Evolutionary conservation across 2,888 invertebrate genomes (phyloP), one percentile per base, ranked within the genome.

Genomic region (Tipula lateralis): DNA sequence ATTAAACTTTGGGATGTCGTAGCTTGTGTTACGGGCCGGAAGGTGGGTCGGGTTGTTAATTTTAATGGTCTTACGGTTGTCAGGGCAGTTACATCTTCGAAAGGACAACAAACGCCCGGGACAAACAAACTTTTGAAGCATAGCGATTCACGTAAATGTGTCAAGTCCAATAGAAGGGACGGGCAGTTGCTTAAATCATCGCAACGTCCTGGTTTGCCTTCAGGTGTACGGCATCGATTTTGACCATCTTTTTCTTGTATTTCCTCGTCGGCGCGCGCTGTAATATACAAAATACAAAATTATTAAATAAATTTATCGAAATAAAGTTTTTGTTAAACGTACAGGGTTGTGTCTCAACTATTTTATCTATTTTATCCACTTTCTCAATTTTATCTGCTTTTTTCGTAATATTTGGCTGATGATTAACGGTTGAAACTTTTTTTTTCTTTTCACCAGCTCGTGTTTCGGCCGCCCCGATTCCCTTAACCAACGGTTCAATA

Each of bases 61-160:
- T 86, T 88, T 4, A 88, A 86, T 13, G 88, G 90, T 29, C 87
- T 88, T 86, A 87, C 89, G 30, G 90, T 89, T 1, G 89, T 89
- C 34, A 88, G 86, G 29, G 88, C 87, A 0, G 89, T 88, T 6
- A 86, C 86, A 36, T 91, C 91, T 87, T 91, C 90, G 7, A 89
- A 87, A 0, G 97, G 97, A 89, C 97, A 97, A 88, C 97, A 97
- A 1, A 97, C 97, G 0, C 97, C 97, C 0, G 97, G 97, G 1
- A 96, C 95, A 88, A 97, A 97, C 1, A 97, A 91, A 86, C 95
- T 96, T 90, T 97, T 97, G 88, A 97, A 97, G 88, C 97, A 97
- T 9, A 97, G 91, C 0, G 97, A 97, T 88, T 96, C 96, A 34
- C 97, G 91, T 19, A 97, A 91, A 88, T 94, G 95, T 13, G 94